phyloP scores from a whole-genome alignment of 2,113 vertebrate species.

The Menura novaehollandiae region DNA sequence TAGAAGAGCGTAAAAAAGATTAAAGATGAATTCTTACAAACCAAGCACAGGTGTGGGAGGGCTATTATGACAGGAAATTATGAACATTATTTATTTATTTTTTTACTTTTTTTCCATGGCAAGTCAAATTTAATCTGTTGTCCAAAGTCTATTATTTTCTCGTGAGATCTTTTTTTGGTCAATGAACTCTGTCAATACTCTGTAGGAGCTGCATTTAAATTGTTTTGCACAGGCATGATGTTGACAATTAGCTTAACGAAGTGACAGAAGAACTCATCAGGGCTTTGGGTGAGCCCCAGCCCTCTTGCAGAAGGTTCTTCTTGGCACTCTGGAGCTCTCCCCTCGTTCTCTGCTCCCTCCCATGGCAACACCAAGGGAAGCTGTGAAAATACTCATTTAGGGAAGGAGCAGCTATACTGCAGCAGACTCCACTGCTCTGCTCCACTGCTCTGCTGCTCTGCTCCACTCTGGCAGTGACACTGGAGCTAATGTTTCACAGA shows the following conservation, averaged over 20 bases:
- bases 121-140: conserved; percentile 21
- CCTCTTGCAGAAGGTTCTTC: conserved; percentile 32
- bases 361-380: not conserved
- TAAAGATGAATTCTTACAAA: conserved; percentile 61
- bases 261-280: conserved; percentile 32
- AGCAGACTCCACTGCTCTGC: too few species aligned
- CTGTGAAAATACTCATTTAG: not conserved
- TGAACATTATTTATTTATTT: conserved; percentile 25
- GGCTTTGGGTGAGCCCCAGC: not conserved
- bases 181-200: conserved; percentile 11
- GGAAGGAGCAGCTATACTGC: not conserved
- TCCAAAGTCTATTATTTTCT: not conserved
- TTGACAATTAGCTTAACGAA: conserved; percentile 34
- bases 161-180: not conserved
- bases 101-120: not conserved
- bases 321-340: not conserved
- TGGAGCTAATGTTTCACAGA: not conserved
- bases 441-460: too few species aligned
- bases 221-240: conserved; percentile 7
- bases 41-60: conserved; percentile 44
- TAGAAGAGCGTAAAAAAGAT: conserved; percentile 56
- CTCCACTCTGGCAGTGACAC: not conserved
- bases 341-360: not conserved
- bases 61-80: conserved; percentile 65
- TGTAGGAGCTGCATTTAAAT: conserved; percentile 13